phyloP scores from a whole-genome alignment of 2,113 vertebrate species.

The Trichomycterus rosablanca region DNA sequence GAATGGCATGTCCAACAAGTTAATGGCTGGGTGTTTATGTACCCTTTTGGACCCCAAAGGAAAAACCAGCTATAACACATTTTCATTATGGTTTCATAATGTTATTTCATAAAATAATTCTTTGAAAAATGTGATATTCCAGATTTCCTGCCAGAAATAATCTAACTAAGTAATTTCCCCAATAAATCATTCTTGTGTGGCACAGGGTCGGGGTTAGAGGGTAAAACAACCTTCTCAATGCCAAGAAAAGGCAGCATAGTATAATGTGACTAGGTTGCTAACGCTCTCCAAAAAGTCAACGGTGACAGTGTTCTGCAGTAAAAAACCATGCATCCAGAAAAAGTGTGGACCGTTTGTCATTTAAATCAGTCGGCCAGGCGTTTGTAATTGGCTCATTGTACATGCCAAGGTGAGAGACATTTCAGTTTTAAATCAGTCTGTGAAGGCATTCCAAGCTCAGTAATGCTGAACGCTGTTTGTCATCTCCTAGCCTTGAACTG shows the following conservation, averaged over 20 bases:
- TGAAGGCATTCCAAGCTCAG: conserved; percentile 45
- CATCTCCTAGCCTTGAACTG: conserved; percentile 8
- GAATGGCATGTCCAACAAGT: no score
- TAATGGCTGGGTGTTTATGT: no score
- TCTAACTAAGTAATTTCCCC: neutral
- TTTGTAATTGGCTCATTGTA: conserved; percentile 44
- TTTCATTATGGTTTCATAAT: no score
- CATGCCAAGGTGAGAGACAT: conserved; percentile 39
- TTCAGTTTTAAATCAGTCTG: conserved; percentile 60
- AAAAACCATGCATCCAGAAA: conserved; percentile 18
- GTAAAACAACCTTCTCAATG: neutral
- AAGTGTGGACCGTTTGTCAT: conserved; percentile 44
- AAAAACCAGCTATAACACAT: no score
- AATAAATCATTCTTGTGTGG: neutral
- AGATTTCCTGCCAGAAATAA: no score
- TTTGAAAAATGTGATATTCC: no score
- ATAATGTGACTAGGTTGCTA: conserved; percentile 40
- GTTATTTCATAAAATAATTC: no score
- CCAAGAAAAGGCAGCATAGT: neutral
- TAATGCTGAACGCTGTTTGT: conserved; percentile 17
- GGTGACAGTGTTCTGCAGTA: conserved; percentile 10
- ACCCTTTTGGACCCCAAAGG: no score
- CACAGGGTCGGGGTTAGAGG: neutral
- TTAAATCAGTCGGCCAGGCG: conserved; percentile 45
- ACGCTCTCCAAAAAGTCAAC: conserved; percentile 46